These are phyloP conservation scores for Ectobius pallidus DNA, from an alignment of 2,888 invertebrate genomes.

Conservation along the genomic window DNA sequence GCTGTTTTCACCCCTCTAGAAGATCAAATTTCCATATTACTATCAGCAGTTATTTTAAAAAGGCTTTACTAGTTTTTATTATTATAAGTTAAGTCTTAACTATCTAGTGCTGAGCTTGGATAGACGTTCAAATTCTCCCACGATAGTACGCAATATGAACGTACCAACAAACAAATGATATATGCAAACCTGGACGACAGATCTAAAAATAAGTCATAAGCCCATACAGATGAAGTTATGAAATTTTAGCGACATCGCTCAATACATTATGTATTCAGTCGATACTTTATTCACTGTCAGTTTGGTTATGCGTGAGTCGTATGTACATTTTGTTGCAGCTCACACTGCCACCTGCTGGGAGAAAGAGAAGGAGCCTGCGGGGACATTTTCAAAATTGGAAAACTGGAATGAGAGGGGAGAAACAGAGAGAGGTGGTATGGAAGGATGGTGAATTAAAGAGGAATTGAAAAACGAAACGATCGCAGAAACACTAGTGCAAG, in stretches of 20 bases:
- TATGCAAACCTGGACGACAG: too few species aligned
- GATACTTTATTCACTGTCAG: background rate
- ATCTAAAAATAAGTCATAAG: too few species aligned
- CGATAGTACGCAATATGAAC: too few species aligned
- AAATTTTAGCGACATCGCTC: background rate
- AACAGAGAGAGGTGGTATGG: background rate
- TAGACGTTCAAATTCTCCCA: too few species aligned
- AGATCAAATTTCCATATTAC: too few species aligned
- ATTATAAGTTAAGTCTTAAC: too few species aligned
- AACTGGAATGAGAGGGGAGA: slow-evolving; percentile 21
- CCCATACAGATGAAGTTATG: too few species aligned
- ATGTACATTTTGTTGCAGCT: background rate
- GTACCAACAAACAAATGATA: too few species aligned
- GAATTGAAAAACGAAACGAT: slow-evolving; percentile 19
- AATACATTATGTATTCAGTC: background rate
- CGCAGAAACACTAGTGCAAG: background rate
- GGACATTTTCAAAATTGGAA: slow-evolving; percentile 33
- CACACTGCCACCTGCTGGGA: slow-evolving; percentile 3
- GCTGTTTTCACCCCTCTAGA: too few species aligned
- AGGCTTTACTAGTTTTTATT: too few species aligned
- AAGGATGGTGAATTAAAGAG: slow-evolving; percentile 14
- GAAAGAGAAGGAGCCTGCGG: slow-evolving; percentile 13
- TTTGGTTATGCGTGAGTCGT: background rate
- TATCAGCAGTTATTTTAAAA: too few species aligned
- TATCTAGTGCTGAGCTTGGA: too few species aligned